Conservation (phyloP, 2,797 vertebrate genomes). For the Sarcophilus harrisii region DNA sequence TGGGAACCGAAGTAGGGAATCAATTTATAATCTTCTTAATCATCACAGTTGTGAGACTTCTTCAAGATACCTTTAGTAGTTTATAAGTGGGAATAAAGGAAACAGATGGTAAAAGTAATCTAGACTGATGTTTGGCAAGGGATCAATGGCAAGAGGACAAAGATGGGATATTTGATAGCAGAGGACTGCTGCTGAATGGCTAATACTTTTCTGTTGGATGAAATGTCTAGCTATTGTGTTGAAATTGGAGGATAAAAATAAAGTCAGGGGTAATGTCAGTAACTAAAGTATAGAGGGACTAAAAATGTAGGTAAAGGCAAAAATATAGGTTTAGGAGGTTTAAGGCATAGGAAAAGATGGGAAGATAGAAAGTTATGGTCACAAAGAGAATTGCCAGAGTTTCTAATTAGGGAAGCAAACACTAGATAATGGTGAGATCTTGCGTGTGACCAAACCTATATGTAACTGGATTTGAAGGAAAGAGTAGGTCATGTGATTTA, state of each 20-base stretch:
- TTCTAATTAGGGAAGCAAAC: not conserved
- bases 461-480: not conserved
- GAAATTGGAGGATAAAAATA: not conserved
- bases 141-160: not conserved
- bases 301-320: not conserved
- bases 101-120: not conserved
- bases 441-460: not conserved
- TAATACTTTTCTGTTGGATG: not conserved
- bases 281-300: not conserved
- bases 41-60: not conserved
- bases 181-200: not conserved
- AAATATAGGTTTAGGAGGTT: not conserved
- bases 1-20: not conserved
- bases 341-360: not conserved
- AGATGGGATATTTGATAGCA: not conserved
- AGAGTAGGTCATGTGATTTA: not conserved
- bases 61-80: not conserved
- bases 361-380: not conserved
- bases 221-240: not conserved
- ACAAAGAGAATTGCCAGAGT: not conserved
- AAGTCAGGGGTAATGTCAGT: not conserved
- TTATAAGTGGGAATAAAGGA: not conserved
- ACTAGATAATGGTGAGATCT: not conserved
- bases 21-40: not conserved
- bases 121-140: not conserved